phyloP scores from a whole-genome alignment of 2,797 vertebrate species.

The Syngnathus rostellatus region DNA sequence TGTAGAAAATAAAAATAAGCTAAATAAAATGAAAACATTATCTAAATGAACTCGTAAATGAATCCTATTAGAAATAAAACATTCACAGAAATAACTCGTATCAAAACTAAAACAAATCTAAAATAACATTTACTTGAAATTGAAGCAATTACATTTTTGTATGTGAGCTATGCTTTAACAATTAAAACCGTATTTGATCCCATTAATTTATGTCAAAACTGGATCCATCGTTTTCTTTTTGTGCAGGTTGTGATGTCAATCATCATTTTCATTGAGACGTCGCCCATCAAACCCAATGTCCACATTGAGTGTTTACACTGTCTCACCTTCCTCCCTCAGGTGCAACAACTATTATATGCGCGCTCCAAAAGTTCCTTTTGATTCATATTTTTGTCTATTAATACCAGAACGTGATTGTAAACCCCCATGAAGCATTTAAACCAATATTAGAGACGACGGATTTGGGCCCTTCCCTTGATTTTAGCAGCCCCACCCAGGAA shows the following conservation, averaged over 20 bases:
- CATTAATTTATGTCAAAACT: neutral
- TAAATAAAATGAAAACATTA: too few relatives aligned
- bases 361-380: neutral
- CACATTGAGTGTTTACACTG: neutral
- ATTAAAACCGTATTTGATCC: neutral
- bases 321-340: neutral
- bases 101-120: too few relatives aligned
- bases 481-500: neutral
- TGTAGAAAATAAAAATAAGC: too few relatives aligned
- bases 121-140: neutral
- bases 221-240: neutral
- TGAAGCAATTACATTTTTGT: neutral
- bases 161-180: too few relatives aligned
- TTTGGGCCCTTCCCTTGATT: neutral
- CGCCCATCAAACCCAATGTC: neutral
- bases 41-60: too few relatives aligned
- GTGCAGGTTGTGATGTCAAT: neutral
- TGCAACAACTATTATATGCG: neutral
- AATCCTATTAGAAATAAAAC: too few relatives aligned
- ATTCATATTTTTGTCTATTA: neutral
- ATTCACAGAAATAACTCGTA: too few relatives aligned
- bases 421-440: neutral
- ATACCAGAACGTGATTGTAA: neutral
- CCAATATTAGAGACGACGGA: neutral
- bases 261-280: neutral